A percentile compares a stretch with the other conserved stretches of the same genome.
phyloP scores from a whole-genome alignment of 2,797 vertebrate species.

The Onychomys arenicola region DNA sequence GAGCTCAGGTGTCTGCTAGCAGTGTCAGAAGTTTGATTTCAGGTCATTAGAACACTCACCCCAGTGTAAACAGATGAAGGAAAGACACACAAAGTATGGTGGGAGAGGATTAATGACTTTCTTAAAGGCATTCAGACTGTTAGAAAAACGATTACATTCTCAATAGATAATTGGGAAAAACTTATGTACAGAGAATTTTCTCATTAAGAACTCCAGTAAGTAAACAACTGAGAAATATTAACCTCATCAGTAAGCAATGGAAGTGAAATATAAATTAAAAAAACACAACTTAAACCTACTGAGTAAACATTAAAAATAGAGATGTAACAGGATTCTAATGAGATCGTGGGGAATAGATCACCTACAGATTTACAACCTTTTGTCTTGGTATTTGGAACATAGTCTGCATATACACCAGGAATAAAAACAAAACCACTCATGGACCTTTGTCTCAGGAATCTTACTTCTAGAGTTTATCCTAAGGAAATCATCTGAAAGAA shows the following conservation, averaged over 20 bases:
- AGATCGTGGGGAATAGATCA: constrained; percentile 1
- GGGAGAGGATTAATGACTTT: constrained; percentile 73
- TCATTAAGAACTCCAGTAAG: constrained; percentile 68
- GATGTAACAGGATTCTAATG: not conserved
- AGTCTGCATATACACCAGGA: not conserved
- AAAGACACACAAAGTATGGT: constrained; percentile 41
- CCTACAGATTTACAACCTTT: not conserved
- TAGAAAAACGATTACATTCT: constrained; percentile 67
- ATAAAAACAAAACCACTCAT: not conserved
- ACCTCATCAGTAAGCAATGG: constrained; percentile 57
- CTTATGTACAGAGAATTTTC: constrained; percentile 59
- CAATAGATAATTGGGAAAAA: constrained; percentile 73
- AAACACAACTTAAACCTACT: constrained; percentile 16
- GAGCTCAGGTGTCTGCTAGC: not conserved
- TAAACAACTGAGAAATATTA: constrained; percentile 67
- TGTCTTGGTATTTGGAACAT: constrained; percentile 21
- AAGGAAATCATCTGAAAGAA: constrained; percentile 51
- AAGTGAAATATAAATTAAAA: constrained; percentile 66
- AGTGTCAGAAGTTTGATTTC: not conserved
- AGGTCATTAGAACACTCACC: not conserved
- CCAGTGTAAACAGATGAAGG: not conserved
- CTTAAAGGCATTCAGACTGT: constrained; percentile 68
- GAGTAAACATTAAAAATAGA: constrained; percentile 60
- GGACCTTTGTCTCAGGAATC: constrained; percentile 9
- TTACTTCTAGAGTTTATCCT: constrained; percentile 28